Percentiles rank a stretch among this genome's conserved stretches.
These are phyloP conservation scores for Dendrolimus kikuchii DNA, from an alignment of 1,140 invertebrate species.

Conservation along the genomic window DNA sequence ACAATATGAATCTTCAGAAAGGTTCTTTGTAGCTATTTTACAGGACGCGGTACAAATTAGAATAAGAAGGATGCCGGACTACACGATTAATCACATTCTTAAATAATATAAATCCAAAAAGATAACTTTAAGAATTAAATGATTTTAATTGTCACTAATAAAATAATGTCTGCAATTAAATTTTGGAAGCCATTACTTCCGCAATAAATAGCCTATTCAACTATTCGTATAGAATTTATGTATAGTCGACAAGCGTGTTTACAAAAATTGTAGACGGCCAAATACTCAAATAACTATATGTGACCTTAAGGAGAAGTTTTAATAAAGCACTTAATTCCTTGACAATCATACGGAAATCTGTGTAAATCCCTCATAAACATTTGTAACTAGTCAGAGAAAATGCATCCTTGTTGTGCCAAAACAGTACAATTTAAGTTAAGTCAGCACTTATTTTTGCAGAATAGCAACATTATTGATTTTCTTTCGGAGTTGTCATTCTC, in stretches of 20 bases:
- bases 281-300: slow-evolving; percentile 16
- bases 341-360: slow-evolving; percentile 22
- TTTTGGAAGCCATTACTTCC: slow-evolving; percentile 73
- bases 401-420: slow-evolving; percentile 36
- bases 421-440: slow-evolving; percentile 42
- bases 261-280: slow-evolving; percentile 63
- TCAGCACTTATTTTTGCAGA: slow-evolving; percentile 35
- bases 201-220: slow-evolving; percentile 70
- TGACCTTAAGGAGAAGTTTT: slow-evolving; percentile 27
- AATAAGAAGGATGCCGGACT: slow-evolving; percentile 41
- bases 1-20: slow-evolving; percentile 23
- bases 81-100: slow-evolving; percentile 38
- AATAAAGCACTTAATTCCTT: slow-evolving; percentile 45
- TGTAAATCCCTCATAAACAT: slow-evolving; percentile 21
- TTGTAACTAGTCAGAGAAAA: slow-evolving; percentile 41
- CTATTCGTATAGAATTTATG: slow-evolving; percentile 64
- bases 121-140: slow-evolving; percentile 21
- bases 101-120: slow-evolving; percentile 25
- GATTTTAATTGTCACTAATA: slow-evolving; percentile 35
- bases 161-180: slow-evolving; percentile 63
- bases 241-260: slow-evolving; percentile 71
- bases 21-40: slow-evolving; percentile 45
- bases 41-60: slow-evolving; percentile 39
- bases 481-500: slow-evolving; percentile 31
- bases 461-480: slow-evolving; percentile 65